Evolutionary conservation across 1,140 invertebrate genomes (phyloP).

Genomic region (Microplitis mediator): DNA sequence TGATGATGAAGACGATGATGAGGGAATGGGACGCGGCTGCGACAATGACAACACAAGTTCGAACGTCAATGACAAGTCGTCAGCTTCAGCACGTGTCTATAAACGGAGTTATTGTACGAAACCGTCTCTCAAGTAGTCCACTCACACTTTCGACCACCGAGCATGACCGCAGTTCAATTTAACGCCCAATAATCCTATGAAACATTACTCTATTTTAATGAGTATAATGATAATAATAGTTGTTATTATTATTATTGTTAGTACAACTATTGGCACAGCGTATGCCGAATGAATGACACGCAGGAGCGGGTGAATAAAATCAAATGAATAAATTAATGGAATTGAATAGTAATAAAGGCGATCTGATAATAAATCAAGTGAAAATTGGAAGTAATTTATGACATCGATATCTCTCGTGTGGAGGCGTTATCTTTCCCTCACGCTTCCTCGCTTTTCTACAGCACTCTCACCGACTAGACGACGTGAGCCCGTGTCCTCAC

Average conservation of each 20-base stretch:
- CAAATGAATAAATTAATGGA: neutral
- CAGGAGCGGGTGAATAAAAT: conserved; percentile 41
- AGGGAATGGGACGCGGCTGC: neutral
- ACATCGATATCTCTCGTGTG: conserved; percentile 1
- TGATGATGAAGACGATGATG: neutral
- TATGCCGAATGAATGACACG: conserved; percentile 42
- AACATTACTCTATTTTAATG: conserved; percentile 13
- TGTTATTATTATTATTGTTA: conserved; percentile 31
- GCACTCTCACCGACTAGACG: neutral
- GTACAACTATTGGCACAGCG: conserved; percentile 2
- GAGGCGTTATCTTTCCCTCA: conserved; percentile 12
- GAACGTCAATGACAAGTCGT: conserved; percentile 13
- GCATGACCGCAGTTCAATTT: neutral
- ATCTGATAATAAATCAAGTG: neutral
- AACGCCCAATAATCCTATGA: neutral
- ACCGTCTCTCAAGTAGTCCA: conserved; percentile 2
- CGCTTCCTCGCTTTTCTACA: conserved; percentile 16
- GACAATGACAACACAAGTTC: neutral
- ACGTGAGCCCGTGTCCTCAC: conserved; percentile 7
- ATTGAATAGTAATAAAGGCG: neutral
- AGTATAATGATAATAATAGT: conserved; percentile 31
- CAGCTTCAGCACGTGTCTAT: conserved; percentile 1
- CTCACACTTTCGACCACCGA: neutral
- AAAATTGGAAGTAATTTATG: conserved; percentile 1
- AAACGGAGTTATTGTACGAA: conserved; percentile 1